Conservation (phyloP, 2,113 vertebrate genomes). For the Chloropsis cyanopogon region DNA sequence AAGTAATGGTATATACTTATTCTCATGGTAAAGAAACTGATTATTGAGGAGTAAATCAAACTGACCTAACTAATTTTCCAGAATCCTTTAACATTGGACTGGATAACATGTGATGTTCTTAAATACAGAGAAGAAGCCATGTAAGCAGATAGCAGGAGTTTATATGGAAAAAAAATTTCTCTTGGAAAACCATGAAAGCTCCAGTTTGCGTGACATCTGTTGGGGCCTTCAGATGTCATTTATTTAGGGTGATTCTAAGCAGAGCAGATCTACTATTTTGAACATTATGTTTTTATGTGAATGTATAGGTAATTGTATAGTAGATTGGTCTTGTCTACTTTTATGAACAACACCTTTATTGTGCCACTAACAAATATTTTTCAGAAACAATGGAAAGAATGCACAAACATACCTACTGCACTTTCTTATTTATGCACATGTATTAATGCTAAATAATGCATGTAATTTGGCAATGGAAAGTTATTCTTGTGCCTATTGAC, state of each 20-base stretch:
- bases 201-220: background rate
- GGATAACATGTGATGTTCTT: background rate
- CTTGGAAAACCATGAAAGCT: background rate
- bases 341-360: background rate
- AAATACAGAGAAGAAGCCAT: background rate
- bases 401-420: background rate
- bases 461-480: conserved; percentile 8
- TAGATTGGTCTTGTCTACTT: background rate
- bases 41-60: background rate
- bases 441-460: conserved; percentile 41
- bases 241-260: background rate
- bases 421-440: conserved; percentile 14
- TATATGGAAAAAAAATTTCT: background rate
- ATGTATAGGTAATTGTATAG: background rate
- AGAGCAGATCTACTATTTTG: background rate
- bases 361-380: background rate
- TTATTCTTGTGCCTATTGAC: conserved; percentile 37
- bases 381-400: background rate
- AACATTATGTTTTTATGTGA: background rate
- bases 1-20: background rate
- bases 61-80: background rate
- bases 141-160: background rate
- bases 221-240: background rate
- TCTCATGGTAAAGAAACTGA: background rate
- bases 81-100: background rate